Base-by-base conservation (phyloP, 2,888 invertebrate genomes). In the Amphiduros pacificus region DNA sequence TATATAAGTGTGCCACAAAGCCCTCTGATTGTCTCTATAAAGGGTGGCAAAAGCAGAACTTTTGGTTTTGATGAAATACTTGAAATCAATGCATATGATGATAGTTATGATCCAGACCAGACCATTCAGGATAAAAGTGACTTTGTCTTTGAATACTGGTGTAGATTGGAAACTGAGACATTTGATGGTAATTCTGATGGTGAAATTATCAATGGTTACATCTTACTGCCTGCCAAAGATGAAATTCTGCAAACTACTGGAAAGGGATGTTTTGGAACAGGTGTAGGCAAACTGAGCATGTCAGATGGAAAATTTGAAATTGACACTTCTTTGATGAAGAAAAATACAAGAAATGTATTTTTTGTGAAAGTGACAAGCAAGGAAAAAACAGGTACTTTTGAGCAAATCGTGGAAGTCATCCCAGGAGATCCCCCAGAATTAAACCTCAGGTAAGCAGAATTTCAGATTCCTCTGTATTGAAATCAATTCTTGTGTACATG, bases 251-350 rank as follows among this genome's bases (percentile, higher is more conserved):
- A n/a, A n/a, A 17, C 41, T 9, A 55, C 55, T 14, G 41, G 55
- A 2, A 1, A 6, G 6, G 55, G 55, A 17, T 55, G 55, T 26
- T 55, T 55, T 27, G 3, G 41, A 3, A 55, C 55, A 17, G 55
- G 55, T 17, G 5, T 55, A 2, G 55, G 55, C 6, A 20, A 24
- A 26, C 40, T 55, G 22, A 27, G 24, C n/a, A 40, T 17, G 2
- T 41, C 41, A 4, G 32, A 20, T 4, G 55, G 55, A 1, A 24
- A 41, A 9, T 17, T 55, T 17, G 27, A 9, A 5, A 40, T 55
- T 40, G 55, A 55, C 28, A 55, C 55, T 1, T 55, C 17, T 27
- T 41, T 55, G 2, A 41, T 55, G 55, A 28, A 41, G 1, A 24
- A 40, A 14, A 41, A 26, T 9, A 41, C 55, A 1, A 55, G 27